phyloP scores from a whole-genome alignment of 2,113 vertebrate genomes.

The Paracanthobrama guichenoti region DNA sequence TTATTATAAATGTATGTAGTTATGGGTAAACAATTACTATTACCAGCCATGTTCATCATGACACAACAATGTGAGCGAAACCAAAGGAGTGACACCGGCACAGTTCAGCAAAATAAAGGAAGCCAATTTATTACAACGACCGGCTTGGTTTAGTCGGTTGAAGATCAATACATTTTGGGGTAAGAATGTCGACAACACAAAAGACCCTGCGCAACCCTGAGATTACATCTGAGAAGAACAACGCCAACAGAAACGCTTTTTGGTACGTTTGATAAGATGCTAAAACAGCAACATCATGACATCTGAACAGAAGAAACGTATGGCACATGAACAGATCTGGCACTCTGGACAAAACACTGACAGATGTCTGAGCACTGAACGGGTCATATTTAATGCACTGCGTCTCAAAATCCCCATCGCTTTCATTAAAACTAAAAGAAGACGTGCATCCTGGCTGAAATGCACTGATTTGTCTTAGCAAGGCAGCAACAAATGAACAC shows the following conservation, averaged over 20 bases:
- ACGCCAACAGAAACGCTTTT: slow-evolving; percentile 1
- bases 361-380: too few species aligned
- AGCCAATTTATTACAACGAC: slow-evolving; percentile 51
- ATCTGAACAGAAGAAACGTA: slow-evolving; percentile 2
- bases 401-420: not conserved
- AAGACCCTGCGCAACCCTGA: slow-evolving; percentile 70
- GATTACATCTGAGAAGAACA: slow-evolving; percentile 55
- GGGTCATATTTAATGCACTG: not conserved
- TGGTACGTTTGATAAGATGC: slow-evolving; percentile 31
- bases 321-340: slow-evolving; percentile 59
- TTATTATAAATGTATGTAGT: not conserved
- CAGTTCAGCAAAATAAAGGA: slow-evolving; percentile 42
- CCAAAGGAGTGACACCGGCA: slow-evolving; percentile 24
- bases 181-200: slow-evolving; percentile 56
- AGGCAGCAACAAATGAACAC: not conserved
- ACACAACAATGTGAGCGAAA: not conserved
- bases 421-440: not conserved
- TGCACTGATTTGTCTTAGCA: slow-evolving; percentile 41
- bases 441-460: not conserved
- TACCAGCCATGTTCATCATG: not conserved
- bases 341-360: slow-evolving; percentile 15
- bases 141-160: slow-evolving; percentile 31
- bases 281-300: too few species aligned
- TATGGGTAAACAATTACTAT: not conserved
- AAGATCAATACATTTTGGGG: slow-evolving; percentile 48